Base-by-base conservation (phyloP, 2,797 vertebrate genomes). In the Oreochromis grahami region DNA sequence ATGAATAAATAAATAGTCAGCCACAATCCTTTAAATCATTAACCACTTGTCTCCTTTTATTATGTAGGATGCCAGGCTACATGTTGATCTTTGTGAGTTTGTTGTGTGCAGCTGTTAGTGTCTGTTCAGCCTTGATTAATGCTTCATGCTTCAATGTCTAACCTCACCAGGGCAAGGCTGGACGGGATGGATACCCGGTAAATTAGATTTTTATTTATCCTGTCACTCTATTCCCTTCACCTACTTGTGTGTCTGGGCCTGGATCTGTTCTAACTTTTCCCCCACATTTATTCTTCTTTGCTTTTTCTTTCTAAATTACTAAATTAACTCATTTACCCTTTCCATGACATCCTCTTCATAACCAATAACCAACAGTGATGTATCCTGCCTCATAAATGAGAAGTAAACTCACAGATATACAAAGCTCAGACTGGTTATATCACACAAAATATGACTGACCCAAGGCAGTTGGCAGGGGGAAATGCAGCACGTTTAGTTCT, bases 131-230 rank as follows among this genome's bases (percentile, higher is more conserved):
- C 87, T 77, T 88, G 83, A 86, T 91, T 80, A 84, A 77, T 92
- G 92, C 89, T 93, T 93, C 92, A 83, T 95, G 92, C 91, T 92
- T 92, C 88, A 91, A 93, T 95, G 87, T 95, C 91, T 97, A 97
- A 97, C 97, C 94, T 96, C 96, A 95, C 96, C 97, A 99, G 98
- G 98, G 98, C 94, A 97, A 98, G 93, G 95, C 97, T 95, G 98
- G 98, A 98, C 97, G 98, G 21, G 98, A 99, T 93, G 98, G 98
- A 96, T 99, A 98, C 95, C 98, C 98, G 98, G 98, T 99, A 99
- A 99, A 88, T 93, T 89, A 86, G 63, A 93, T 90, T 95, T 90
- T 94, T 93, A 86, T 92, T 92, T 91, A 88, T 85, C 85, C 87
- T 94, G 55, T 93, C 91, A 88, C 90, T 94, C 84, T 89, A 92